Conservation (phyloP, 1,140 invertebrate species). For the Cyrtorhinus lividipennis region DNA sequence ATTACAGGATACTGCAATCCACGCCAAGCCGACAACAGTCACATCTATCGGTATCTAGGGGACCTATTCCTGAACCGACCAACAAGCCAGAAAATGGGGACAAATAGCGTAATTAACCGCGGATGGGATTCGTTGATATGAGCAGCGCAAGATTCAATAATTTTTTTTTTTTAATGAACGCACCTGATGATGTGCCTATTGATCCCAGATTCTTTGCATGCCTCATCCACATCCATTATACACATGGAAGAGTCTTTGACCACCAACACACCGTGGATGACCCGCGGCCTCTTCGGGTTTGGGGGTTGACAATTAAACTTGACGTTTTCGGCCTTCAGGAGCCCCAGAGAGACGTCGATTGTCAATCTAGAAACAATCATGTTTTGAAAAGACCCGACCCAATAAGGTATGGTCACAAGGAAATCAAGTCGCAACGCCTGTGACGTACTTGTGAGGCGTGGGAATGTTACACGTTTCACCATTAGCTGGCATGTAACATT, state of each 20-base stretch:
- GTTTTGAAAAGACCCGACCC: background rate
- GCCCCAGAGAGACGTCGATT: conserved; percentile 71
- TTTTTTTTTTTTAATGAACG: no score
- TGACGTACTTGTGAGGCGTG: conserved; percentile 42
- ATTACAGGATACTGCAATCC: no score
- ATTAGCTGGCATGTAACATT: conserved; percentile 93
- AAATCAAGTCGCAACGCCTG: background rate
- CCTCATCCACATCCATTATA: conserved; percentile 77
- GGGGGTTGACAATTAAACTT: conserved; percentile 62
- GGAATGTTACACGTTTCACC: conserved; percentile 82
- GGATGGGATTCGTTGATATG: no score
- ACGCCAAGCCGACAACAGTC: no score
- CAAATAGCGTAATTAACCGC: no score
- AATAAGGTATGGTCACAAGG: background rate
- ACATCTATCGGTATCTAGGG: no score
- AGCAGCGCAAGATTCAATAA: no score
- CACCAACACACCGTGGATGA: conserved; percentile 80
- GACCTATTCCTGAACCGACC: no score
- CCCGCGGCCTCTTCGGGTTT: conserved; percentile 68
- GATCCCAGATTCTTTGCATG: conserved; percentile 77
- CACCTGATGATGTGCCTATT: conserved; percentile 52
- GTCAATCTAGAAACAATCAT: conserved; percentile 47
- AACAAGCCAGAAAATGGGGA: no score
- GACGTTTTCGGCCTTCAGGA: conserved; percentile 69
- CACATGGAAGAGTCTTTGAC: conserved; percentile 77